Conservation (phyloP, 2,113 vertebrate species). For the Pygoscelis adeliae region DNA sequence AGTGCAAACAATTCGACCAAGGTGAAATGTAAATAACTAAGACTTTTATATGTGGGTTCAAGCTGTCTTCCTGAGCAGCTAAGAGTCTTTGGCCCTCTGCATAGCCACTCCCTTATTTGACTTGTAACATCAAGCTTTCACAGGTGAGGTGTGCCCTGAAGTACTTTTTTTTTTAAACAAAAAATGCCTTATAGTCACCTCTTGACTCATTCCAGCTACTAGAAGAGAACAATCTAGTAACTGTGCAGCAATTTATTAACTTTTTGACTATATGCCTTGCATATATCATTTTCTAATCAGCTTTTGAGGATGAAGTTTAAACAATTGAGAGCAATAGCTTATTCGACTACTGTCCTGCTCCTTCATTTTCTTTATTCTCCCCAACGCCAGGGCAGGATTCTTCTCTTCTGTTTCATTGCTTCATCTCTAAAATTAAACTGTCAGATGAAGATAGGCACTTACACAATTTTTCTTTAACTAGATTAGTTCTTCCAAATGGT, state of each 20-base stretch:
- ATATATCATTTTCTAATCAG: background rate
- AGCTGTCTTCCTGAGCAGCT: background rate
- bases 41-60: background rate
- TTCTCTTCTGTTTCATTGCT: background rate
- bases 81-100: background rate
- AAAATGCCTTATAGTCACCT: background rate
- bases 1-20: background rate
- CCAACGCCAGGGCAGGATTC: background rate
- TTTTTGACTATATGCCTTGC: background rate
- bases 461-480: background rate
- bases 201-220: background rate
- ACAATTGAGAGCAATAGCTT: background rate
- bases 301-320: background rate
- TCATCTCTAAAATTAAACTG: background rate
- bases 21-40: constrained; percentile 3
- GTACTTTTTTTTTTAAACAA: background rate
- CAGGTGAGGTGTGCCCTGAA: background rate
- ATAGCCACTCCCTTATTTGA: background rate
- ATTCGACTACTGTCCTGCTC: background rate
- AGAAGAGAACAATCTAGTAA: background rate
- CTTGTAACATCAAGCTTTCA: background rate
- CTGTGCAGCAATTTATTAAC: background rate
- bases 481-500: background rate
- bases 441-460: background rate
- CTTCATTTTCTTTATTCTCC: background rate